Evolutionary conservation across 2,797 vertebrate genomes (phyloP), one percentile per base, ranked within the genome.

Genomic region (Meda fulgida): DNA sequence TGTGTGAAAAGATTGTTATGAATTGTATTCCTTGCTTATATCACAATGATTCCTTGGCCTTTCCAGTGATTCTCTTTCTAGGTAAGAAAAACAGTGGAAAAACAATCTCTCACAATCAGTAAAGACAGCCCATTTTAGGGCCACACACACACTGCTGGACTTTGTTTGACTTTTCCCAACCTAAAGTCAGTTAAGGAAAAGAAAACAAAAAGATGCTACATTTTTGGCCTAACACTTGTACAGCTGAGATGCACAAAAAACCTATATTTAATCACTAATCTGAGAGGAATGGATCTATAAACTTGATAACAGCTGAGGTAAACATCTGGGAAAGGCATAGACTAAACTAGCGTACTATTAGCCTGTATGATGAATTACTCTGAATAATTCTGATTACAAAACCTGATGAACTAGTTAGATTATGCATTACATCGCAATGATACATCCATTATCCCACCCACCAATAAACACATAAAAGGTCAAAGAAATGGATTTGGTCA

Each of bases 71-170:
- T 78, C 3, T 21, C n/a, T 26, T 77, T 40, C 40, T 19, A 51
- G 43, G 78, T 18, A 67, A 38, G 19, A 31, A 29, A 40, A 63
- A 29, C 5, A 16, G 26, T 26, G 21, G 23, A 58, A 66, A 79
- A 66, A 46, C n/a, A 34, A 43, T 78, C 55, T 63, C 53, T 29
- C n/a, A 43, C 14, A 18, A 53, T 78, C 26, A 66, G 16, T 19
- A 79, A 79, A 65, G 38, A 1, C 38, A 48, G 26, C 13, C 10
- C 18, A 34, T 67, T 67, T 53, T 80, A 51, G 55, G 55, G n/a
- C 38, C 55, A 65, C 58, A 80, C 78, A 80, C 78, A 63, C 55
- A 65, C 58, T n/a, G 69, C 10, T 55, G 69, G 81, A 51, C 43
- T 65, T 66, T 29, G 7, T 63, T 66, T 80, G 63, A 80, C 78